A percentile compares a stretch with the other conserved stretches of the same genome.
These are phyloP conservation scores for Nemopilema nomurai DNA, from an alignment of 30 jellyfish, hydroid and myxozoan genomes.

Conservation along the genomic window DNA sequence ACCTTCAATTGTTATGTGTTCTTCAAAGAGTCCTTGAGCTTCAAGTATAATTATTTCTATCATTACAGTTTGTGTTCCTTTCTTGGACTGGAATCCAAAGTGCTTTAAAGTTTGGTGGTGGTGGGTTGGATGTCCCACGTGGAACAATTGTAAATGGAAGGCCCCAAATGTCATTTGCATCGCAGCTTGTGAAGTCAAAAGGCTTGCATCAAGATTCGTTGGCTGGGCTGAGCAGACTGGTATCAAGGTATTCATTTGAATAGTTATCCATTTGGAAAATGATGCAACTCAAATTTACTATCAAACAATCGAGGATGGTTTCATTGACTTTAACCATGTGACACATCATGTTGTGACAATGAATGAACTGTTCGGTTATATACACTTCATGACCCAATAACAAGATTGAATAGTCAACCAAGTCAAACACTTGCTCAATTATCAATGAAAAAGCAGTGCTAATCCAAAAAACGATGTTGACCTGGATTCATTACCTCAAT, in stretches of 20 bases:
- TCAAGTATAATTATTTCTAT: too few relatives aligned
- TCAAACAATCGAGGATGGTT: too few relatives aligned
- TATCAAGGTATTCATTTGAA: constrained; percentile 2
- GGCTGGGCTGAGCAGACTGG: constrained; percentile 54
- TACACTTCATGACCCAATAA: background rate
- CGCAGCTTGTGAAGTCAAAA: constrained; percentile 59
- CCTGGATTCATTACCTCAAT: too few relatives aligned
- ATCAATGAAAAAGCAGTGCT: too few relatives aligned
- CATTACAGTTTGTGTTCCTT: constrained; percentile 44
- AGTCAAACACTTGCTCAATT: background rate
- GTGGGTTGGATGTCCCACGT: constrained; percentile 54
- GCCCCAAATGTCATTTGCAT: constrained; percentile 49
- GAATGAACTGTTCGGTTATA: background rate
- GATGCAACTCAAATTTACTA: too few relatives aligned
- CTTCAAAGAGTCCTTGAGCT: too few relatives aligned
- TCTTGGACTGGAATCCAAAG: constrained; percentile 28
- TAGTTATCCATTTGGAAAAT: background rate
- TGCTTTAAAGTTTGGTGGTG: constrained; percentile 53
- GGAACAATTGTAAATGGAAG: constrained; percentile 51
- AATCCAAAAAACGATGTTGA: too few relatives aligned
- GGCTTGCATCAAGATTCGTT: constrained; percentile 22
- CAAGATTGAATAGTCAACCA: too few relatives aligned
- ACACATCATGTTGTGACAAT: too few relatives aligned
- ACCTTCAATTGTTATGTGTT: too few relatives aligned
- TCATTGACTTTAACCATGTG: too few relatives aligned